Evolutionary conservation across 2,888 invertebrate genomes (phyloP).

Genomic region (Drosophila incognita): DNA sequence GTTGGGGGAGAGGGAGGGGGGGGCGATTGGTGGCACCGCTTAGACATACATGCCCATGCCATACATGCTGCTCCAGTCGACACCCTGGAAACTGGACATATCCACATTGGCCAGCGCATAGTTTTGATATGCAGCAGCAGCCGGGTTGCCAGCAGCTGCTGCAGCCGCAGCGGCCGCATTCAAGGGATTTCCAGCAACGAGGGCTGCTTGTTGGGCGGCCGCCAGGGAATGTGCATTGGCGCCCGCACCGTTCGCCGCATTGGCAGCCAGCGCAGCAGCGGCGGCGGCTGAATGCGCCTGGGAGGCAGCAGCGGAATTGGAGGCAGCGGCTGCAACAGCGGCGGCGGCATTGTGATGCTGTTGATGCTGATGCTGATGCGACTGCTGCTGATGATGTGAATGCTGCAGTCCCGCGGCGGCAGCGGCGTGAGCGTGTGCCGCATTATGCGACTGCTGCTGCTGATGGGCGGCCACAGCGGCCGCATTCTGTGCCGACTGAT

Average conservation of each 20-base stretch:
- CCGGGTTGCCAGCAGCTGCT: slow-evolving; percentile 87
- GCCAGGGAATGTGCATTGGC: slow-evolving; percentile 85
- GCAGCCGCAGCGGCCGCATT: slow-evolving; percentile 87
- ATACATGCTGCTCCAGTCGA: slow-evolving; percentile 96
- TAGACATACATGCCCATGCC: slow-evolving; percentile 96
- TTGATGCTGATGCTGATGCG: slow-evolving; percentile 56
- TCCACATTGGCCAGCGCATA: slow-evolving; percentile 95
- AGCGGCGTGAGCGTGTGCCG: slow-evolving; percentile 62
- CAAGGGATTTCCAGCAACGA: slow-evolving; percentile 83
- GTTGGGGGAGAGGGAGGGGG: background rate
- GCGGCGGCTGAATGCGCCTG: slow-evolving; percentile 84
- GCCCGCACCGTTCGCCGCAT: slow-evolving; percentile 72
- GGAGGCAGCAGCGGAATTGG: slow-evolving; percentile 75
- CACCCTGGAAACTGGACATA: slow-evolving; percentile 96
- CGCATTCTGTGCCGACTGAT: slow-evolving; percentile 72
- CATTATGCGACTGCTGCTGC: slow-evolving; percentile 67
- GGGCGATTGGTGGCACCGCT: slow-evolving; percentile 33
- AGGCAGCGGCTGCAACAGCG: slow-evolving; percentile 59
- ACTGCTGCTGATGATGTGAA: slow-evolving; percentile 72
- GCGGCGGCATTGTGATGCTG: slow-evolving; percentile 62
- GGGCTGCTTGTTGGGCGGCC: slow-evolving; percentile 84
- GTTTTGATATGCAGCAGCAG: slow-evolving; percentile 89
- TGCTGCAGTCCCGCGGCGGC: slow-evolving; percentile 76
- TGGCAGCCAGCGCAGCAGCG: slow-evolving; percentile 72
- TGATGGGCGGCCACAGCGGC: slow-evolving; percentile 81